Percentiles rank a stretch among this genome's conserved stretches.
These are phyloP conservation scores for Eulemur albifrons DNA, from an alignment of 2,797 vertebrate genomes.

Conservation along the genomic window DNA sequence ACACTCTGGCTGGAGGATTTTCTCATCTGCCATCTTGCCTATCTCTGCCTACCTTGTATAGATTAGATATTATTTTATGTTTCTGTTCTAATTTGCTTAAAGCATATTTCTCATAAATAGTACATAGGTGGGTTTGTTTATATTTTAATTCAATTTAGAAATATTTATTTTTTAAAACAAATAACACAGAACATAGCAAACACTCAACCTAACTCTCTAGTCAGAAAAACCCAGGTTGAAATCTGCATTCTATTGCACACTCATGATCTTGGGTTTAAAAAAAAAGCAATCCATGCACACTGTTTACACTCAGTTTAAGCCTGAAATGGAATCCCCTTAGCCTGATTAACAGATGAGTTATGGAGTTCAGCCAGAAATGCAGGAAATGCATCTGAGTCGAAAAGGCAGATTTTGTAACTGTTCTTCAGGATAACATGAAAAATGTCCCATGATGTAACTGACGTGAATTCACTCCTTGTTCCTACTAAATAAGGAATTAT, in stretches of 20 bases:
- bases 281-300: background rate
- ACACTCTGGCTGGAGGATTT: too few species aligned
- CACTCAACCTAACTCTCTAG: background rate
- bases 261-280: background rate
- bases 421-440: background rate
- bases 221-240: background rate
- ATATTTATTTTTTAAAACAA: background rate
- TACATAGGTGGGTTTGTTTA: background rate
- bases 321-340: background rate
- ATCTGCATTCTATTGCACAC: background rate
- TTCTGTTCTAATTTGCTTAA: background rate
- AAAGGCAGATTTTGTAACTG: background rate
- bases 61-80: background rate
- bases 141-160: background rate
- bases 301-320: background rate
- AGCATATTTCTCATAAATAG: background rate
- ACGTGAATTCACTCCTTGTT: background rate
- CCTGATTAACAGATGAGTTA: background rate
- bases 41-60: background rate
- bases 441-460: accelerated
- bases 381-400: background rate
- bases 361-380: background rate
- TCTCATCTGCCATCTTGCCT: too few species aligned
- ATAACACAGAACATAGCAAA: background rate
- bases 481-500: background rate